Base-by-base conservation (phyloP, 2,888 invertebrate species). In the Heliconius ismenius region DNA sequence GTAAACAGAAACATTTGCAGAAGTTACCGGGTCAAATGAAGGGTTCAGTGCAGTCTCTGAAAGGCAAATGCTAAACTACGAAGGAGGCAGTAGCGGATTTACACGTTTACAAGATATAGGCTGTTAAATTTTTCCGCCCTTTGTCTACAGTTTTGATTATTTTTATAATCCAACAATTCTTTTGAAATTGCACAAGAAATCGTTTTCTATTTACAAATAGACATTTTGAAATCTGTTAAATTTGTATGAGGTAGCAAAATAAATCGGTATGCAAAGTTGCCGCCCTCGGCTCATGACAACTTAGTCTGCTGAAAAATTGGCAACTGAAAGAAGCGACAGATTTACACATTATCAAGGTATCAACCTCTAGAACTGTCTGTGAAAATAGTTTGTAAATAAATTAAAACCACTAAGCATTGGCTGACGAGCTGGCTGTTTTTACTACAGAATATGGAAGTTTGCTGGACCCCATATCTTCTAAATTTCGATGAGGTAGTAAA, bases 51-150 rank as follows among this genome's bases (percentile, higher is more conserved):
- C 87, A 87, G 86, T 87, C 86, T 87, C 85, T n/a, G 58, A 86
- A 91, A 91, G 91, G 90, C 91, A 88, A 86, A 82, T 84, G 84
- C 82, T 83, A 85, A 83, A 80, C 82, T 83, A 85, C 81, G 83
- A 85, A 86, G 86, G 88, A 89, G 90, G 88, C 89, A n/a, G 58
- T 58, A n/a, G 58, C 58, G 58, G n/a, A 58, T 58, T 49, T 58
- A 58, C 11, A 58, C 11, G n/a, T 58, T 58, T 10, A 9, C n/a
- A 58, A 58, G 21, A 58, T 21, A 54, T 58, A 58, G 58, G 58
- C 58, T 58, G 49, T 49, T 18, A n/a, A 58, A 10, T n/a, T 58
- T 58, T 58, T n/a, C 7, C 58, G n/a, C n/a, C 3, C n/a, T 58
- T 58, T 58, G 58, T 58, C 10, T 10, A n/a, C n/a, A 58, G 58